Percentiles rank a stretch among this genome's conserved stretches.
phyloP scores from a whole-genome alignment of 2,888 invertebrate species.

The Aleiodes leptofemur region DNA sequence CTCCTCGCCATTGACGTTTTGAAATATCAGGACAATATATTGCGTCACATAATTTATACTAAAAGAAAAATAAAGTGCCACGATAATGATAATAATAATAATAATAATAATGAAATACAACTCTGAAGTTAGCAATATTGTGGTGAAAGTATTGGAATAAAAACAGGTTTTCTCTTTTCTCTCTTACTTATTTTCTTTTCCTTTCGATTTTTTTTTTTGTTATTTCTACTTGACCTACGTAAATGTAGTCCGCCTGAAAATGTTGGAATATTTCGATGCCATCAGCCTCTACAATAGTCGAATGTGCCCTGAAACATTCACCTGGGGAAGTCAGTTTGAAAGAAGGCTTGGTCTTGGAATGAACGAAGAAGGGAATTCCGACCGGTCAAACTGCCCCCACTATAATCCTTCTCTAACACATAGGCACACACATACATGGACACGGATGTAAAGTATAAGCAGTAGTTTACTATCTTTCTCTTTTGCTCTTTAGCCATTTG shows the following conservation, averaged over 20 bases:
- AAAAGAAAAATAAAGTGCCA: not conserved
- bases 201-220: slow-evolving; percentile 1
- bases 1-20: slow-evolving; percentile 1
- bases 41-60: slow-evolving; percentile 29
- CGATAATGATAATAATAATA: not conserved
- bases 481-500: slow-evolving; percentile 42
- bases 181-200: slow-evolving; percentile 10
- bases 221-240: not conserved
- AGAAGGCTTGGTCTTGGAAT: slow-evolving; percentile 42
- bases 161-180: slow-evolving; percentile 13
- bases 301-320: slow-evolving; percentile 44
- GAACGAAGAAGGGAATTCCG: slow-evolving; percentile 59
- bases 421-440: slow-evolving; percentile 40
- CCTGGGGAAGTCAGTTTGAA: slow-evolving; percentile 42
- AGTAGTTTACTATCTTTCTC: slow-evolving; percentile 23
- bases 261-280: slow-evolving; percentile 19
- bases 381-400: slow-evolving; percentile 60
- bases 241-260: not conserved
- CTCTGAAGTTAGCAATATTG: slow-evolving; percentile 13
- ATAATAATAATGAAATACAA: slow-evolving; percentile 16
- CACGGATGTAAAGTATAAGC: not conserved
- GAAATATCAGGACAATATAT: slow-evolving; percentile 12
- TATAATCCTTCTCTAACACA: slow-evolving; percentile 47
- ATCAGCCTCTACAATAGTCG: slow-evolving; percentile 43
- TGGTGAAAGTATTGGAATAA: slow-evolving; percentile 19